Evolutionary conservation across 2,888 invertebrate species (phyloP).

Genomic region (Anoncus sp.): DNA sequence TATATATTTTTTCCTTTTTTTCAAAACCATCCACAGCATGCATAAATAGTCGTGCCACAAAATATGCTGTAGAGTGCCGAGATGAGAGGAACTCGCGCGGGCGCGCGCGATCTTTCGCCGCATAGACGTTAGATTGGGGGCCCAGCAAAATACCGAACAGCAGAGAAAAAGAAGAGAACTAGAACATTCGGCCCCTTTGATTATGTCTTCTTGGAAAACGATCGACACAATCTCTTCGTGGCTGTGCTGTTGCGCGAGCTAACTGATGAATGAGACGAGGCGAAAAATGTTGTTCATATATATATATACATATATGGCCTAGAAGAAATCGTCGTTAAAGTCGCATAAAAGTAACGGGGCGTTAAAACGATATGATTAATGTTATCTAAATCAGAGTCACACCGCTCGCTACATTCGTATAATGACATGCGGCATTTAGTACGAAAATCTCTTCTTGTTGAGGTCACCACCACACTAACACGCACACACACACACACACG

Average conservation of each 20-base stretch:
- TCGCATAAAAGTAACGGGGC: conserved; percentile 42
- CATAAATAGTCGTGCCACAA: conserved; percentile 76
- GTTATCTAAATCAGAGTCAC: conserved; percentile 54
- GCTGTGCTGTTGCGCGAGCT: conserved; percentile 28
- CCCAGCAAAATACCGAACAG: conserved; percentile 42
- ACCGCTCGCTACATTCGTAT: conserved; percentile 8
- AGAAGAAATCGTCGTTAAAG: conserved; percentile 52
- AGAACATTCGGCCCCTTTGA: conserved; percentile 74
- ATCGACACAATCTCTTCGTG: conserved; percentile 70
- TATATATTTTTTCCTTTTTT: conserved; percentile 64
- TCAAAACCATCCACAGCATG: conserved; percentile 72
- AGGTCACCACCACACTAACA: conserved; percentile 21
- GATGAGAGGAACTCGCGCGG: conserved; percentile 47
- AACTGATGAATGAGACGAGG: conserved; percentile 18
- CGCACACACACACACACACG: not conserved
- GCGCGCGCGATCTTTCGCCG: conserved; percentile 43
- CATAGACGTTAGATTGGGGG: conserved; percentile 44
- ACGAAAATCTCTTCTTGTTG: conserved; percentile 40
- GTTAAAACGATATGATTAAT: conserved; percentile 56
- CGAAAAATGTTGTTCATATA: conserved; percentile 25
- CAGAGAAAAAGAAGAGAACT: conserved; percentile 52
- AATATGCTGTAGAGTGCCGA: conserved; percentile 43
- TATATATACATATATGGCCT: not conserved
- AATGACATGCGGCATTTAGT: conserved; percentile 11
- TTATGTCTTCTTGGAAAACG: conserved; percentile 80